phyloP scores from a whole-genome alignment of 2,797 vertebrate species.

The Kryptolebias ocellatus region DNA sequence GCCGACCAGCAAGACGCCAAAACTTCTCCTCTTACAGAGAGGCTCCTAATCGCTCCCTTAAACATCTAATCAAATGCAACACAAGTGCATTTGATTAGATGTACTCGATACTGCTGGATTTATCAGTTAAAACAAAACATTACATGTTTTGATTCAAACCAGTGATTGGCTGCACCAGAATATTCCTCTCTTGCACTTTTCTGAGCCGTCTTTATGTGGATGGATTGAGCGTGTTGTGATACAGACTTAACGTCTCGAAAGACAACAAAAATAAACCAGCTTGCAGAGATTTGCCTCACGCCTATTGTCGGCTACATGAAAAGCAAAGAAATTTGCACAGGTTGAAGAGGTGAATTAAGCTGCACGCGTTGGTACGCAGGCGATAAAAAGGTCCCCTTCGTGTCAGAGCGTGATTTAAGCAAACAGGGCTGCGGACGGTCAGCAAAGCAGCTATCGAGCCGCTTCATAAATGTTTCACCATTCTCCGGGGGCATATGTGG shows the following conservation, averaged over 20 bases:
- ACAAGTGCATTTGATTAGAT: too few relatives aligned
- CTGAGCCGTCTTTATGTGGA: not conserved
- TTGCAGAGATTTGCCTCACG: not conserved
- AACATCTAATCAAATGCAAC: too few relatives aligned
- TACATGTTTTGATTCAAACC: too few relatives aligned
- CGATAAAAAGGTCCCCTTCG: not conserved
- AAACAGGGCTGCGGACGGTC: constrained; percentile 25
- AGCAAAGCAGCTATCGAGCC: constrained; percentile 38
- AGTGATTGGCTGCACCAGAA: too few relatives aligned
- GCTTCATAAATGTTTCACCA: constrained; percentile 55
- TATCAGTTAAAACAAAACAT: too few relatives aligned
- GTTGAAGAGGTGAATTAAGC: constrained; percentile 7
- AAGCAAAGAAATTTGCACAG: constrained; percentile 14
- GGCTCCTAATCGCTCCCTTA: too few relatives aligned
- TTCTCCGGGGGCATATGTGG: not conserved
- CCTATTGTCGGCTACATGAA: constrained; percentile 20
- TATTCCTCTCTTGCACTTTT: not conserved
- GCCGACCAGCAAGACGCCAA: too few relatives aligned
- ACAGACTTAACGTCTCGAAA: constrained; percentile 13
- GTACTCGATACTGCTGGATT: too few relatives aligned
- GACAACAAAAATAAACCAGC: not conserved
- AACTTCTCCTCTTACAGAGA: too few relatives aligned
- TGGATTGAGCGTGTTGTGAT: not conserved
- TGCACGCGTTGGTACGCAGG: not conserved
- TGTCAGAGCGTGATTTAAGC: constrained; percentile 27